Percentiles rank a stretch among this genome's conserved stretches.
These are phyloP conservation scores for Mus pahari DNA, from an alignment of 2,113 vertebrate species.

Conservation along the genomic window DNA sequence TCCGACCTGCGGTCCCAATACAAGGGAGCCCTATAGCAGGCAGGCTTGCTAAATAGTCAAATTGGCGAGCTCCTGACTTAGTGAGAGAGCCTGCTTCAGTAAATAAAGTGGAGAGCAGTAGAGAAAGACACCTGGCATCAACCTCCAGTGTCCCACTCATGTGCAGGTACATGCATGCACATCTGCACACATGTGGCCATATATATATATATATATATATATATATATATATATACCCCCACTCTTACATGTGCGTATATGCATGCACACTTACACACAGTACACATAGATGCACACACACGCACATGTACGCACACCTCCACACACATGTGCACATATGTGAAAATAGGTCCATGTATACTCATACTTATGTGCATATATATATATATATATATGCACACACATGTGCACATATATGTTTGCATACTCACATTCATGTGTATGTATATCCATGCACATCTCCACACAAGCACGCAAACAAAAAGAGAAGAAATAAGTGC, in stretches of 20 bases:
- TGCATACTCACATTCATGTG: background rate
- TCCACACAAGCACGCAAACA: background rate
- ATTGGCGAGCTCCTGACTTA: background rate
- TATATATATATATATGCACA: background rate
- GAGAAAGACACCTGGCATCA: background rate
- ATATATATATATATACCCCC: background rate
- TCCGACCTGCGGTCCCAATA: background rate
- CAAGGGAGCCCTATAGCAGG: background rate
- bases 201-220: background rate
- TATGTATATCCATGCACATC: background rate
- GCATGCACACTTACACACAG: background rate
- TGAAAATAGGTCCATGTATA: background rate
- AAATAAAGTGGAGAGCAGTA: background rate
- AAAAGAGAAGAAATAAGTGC: background rate
- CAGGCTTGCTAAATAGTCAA: background rate
- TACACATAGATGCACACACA: background rate
- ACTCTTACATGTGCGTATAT: background rate
- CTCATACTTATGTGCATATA: too few species aligned
- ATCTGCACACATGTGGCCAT: background rate
- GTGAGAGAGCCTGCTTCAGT: background rate
- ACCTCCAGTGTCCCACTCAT: background rate
- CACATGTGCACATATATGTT: background rate
- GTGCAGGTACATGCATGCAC: background rate
- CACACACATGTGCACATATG: too few species aligned
- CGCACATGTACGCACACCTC: rapidly evolving